Base-by-base conservation (phyloP, 2,888 invertebrate species). In the Allophyes oxyacanthae region DNA sequence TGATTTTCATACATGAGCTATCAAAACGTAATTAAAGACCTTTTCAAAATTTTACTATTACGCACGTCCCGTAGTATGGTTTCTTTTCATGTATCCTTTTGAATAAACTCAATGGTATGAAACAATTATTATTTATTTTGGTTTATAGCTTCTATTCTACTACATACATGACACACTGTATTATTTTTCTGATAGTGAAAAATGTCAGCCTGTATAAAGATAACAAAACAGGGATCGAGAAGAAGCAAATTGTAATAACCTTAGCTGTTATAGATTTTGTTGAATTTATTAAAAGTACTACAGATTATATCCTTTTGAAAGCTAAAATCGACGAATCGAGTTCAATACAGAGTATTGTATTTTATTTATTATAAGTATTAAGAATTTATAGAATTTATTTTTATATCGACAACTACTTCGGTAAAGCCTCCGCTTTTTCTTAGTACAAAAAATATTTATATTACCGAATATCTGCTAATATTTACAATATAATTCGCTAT, bases 401-500 rank as follows among this genome's bases (percentile, higher is more conserved):
- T 63, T 41, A 63, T 41, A 64, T 55, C 59, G 57, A 61, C 33
- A 13, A 43, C 28, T 52, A 53, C 43, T 54, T 42, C 38, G 43
- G n/a, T 60, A 45, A 50, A 73, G 61, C 37, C 41, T 43, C 14
- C 43, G 46, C 41, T 52, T 67, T 52, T 43, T 25, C 32, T 60
- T 61, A 43, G 61, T 69, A 72, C 64, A 66, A 72, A 75, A 75
- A 69, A 75, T 75, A 69, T 66, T 68, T 54, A 63, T 69, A 41
- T 49, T 68, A 68, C 51, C 15, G 8, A 48, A 26, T 38, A 34
- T 28, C 7, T 49, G 13, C 41, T 61, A 55, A 60, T 70, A 75
- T 75, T 67, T 76, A 75, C 76, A 75, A 66, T 64, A 72, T 57
- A 70, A 69, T 76, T 70, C 33, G 38, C 73, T 71, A 76, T 48